These are phyloP conservation scores for Digitonthophagus gazella DNA, from an alignment of 2,888 invertebrate species.

Conservation along the genomic window DNA sequence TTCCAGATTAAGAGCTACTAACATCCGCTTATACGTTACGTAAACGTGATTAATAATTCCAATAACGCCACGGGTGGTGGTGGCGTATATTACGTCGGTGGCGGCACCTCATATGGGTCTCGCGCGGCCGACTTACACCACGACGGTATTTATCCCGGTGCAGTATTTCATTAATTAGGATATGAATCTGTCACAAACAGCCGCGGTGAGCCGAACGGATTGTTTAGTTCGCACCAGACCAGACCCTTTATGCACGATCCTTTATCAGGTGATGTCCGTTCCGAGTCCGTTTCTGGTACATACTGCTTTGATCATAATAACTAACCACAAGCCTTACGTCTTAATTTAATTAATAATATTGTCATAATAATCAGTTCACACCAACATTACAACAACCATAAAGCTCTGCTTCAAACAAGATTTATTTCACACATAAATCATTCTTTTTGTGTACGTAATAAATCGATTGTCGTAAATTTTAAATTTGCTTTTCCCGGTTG, in stretches of 20 bases:
- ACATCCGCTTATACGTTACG: neutral
- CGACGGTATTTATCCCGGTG: neutral
- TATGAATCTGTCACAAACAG: neutral
- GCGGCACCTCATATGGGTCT: neutral
- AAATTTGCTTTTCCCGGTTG: too few relatives aligned
- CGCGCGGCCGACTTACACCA: neutral
- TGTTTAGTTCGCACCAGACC: neutral
- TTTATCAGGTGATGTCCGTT: neutral
- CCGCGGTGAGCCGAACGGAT: neutral
- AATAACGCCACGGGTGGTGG: neutral
- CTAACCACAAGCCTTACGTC: neutral
- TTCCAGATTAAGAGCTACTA: neutral
- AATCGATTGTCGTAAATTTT: too few relatives aligned
- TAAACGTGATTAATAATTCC: neutral
- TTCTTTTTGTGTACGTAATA: too few relatives aligned
- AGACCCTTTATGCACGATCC: neutral
- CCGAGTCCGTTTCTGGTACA: neutral
- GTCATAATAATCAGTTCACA: too few relatives aligned
- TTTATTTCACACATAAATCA: too few relatives aligned
- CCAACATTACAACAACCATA: too few relatives aligned
- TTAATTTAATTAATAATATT: neutral
- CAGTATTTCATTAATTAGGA: neutral
- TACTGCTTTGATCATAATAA: neutral
- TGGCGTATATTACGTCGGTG: neutral
- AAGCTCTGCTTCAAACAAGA: too few relatives aligned